Conservation (phyloP, 2,888 invertebrate species). For the Pachliopta kotzebuea region DNA sequence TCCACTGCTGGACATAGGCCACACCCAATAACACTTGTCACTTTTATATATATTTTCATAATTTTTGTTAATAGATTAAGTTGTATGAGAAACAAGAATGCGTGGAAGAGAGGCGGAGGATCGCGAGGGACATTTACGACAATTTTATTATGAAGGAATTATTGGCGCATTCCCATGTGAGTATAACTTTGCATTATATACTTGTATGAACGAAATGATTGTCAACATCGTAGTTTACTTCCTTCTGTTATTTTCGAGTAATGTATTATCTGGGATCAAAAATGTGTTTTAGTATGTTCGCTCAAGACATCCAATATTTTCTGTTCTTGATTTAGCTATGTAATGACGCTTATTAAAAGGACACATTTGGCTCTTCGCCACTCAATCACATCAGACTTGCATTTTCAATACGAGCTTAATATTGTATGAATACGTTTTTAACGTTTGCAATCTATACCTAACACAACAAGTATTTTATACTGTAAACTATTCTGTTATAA, state of each 20-base stretch:
- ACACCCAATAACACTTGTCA: too few relatives aligned
- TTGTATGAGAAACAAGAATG: conserved; percentile 99
- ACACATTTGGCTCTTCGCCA: conserved; percentile 52
- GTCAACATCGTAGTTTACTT: conserved; percentile 1
- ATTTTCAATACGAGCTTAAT: conserved; percentile 18
- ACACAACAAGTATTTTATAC: too few relatives aligned
- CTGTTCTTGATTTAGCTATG: conserved; percentile 42
- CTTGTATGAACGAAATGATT: conserved; percentile 12
- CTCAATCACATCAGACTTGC: conserved; percentile 25
- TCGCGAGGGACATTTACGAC: conserved; percentile 98
- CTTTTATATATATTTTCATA: background rate
- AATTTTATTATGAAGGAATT: conserved; percentile 99
- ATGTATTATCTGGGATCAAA: too few relatives aligned
- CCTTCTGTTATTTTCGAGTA: background rate
- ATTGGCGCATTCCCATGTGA: conserved; percentile 98
- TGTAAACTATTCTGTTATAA: too few relatives aligned
- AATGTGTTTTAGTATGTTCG: too few relatives aligned
- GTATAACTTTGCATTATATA: conserved; percentile 53
- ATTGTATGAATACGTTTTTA: conserved; percentile 6
- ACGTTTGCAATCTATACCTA: too few relatives aligned
- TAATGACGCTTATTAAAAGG: conserved; percentile 59
- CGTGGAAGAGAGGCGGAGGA: conserved; percentile 95
- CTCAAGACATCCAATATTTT: too few relatives aligned
- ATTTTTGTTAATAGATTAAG: conserved; percentile 90
- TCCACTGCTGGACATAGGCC: too few relatives aligned